A percentile compares a stretch with the other conserved stretches of the same genome.
These are phyloP conservation scores for Balaeniceps rex DNA, from an alignment of 2,113 vertebrate genomes.

Conservation along the genomic window DNA sequence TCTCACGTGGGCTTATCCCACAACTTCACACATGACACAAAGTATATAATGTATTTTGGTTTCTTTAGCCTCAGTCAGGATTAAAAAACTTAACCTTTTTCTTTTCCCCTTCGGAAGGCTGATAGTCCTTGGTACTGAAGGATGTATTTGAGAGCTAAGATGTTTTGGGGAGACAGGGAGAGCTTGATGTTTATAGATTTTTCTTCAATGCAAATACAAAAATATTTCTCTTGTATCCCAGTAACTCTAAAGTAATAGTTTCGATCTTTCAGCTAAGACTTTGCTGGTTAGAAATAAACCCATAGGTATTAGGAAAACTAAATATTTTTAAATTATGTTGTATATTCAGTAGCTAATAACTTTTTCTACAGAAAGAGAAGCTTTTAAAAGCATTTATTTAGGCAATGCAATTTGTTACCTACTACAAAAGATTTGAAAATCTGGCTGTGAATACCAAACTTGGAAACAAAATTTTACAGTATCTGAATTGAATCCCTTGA, in stretches of 20 bases:
- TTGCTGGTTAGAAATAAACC: background rate
- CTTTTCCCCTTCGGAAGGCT: background rate
- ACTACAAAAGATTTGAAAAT: background rate
- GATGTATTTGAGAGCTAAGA: background rate
- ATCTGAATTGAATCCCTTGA: background rate
- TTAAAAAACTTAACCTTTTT: background rate
- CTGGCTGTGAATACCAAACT: background rate
- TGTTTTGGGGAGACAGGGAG: background rate
- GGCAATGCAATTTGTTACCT: background rate
- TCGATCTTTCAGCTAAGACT: background rate
- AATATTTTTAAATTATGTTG: background rate
- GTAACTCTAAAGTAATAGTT: background rate
- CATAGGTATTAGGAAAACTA: background rate
- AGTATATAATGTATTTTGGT: background rate
- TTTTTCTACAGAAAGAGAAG: background rate
- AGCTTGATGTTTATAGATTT: background rate
- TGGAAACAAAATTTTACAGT: background rate
- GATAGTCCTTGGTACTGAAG: background rate
- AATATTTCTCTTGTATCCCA: background rate
- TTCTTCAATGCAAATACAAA: background rate
- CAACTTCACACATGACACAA: background rate
- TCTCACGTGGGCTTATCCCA: background rate
- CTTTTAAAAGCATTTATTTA: background rate
- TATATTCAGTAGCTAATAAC: background rate
- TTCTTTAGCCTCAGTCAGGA: background rate